Evolutionary conservation across 2,113 vertebrate genomes (phyloP), one percentile per base, ranked within the genome.

Genomic region (Dunckerocampus dactyliophorus): DNA sequence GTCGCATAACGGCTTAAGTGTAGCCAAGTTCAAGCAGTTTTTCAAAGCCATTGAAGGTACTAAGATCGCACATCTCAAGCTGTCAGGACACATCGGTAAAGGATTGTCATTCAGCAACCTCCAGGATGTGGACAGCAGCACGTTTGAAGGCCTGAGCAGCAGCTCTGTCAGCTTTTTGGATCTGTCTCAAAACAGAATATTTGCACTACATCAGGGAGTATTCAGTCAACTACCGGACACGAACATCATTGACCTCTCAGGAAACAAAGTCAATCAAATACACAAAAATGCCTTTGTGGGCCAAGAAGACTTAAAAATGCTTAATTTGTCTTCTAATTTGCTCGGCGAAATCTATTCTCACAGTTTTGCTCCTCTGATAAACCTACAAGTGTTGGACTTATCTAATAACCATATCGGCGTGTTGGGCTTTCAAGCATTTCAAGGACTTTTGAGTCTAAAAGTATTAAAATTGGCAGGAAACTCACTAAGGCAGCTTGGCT

Each of bases 321-420:
- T 97, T 34, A 92, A 94, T 65, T 59, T 98, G 34, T 94, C 94
- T 0, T 17, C 47, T 54, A 98, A 98, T 69, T 86, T 95, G 57
- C 73, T 97, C 19, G 92, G 93, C 0, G 92, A 94, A 75, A 81
- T 97, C 58, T 83, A 90, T 0, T 45, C 85, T 24, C 11, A 83
- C 47, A 81, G 87, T 9, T 98, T 98, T 81, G 34, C 66, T 0
- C 91, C 89, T 17, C 84, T 98, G 1, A 55, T 0, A 0, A 84
- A 65, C 16, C 47, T 97, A 2, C 5, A 0, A 0, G 37, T 59
- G 15, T 77, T 98, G 21, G 90, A 96, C 68, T 82, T 98, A 62
- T 90, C 92, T 43, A 60, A 89, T 59, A 98, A 97, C 74, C 91
- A 95, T 65, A 93, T 97, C 1, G 92, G 93, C 4, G 72, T 63